Base-by-base conservation (phyloP, 2,113 vertebrate genomes). In the Atherinomorus stipes region DNA sequence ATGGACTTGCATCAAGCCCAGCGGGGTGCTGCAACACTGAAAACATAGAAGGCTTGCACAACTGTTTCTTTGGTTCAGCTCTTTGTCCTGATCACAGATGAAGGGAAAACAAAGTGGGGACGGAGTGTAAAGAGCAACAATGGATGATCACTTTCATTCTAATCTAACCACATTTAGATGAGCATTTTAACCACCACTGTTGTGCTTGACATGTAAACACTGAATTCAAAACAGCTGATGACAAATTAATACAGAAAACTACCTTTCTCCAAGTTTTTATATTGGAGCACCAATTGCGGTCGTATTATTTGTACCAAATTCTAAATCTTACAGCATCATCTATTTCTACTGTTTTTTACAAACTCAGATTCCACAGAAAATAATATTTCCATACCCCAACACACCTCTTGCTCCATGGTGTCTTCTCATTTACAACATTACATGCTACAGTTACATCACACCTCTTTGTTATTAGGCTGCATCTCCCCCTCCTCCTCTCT, bases 1-100 rank as follows among this genome's bases (percentile, higher is more conserved):
- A 81, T 66, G 71, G 60, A 86, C 83, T 90, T 92, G 86, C 83
- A 90, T 91, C 89, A 90, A 90, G 82, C 89, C 70, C 87, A 72
- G 79, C 50, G 51, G 78, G 87, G 58, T 19, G 58, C 78, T 74
- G 59, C 25, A 34, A 76, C 81, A 71, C 61, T 64, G 64, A 49
- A 65, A 75, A 65, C 51, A 52, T 31, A 58, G 66, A 85, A 82
- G 65, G 76, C 37, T 22, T 40, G 21, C 68, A 37, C 71, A 76
- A 80, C 71, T 70, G 58, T 38, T 84, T 53, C 28, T 52, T 64
- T 64, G 42, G 7, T 66, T 44, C 4, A 38, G 28, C 25, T 42
- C 74, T 73, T 87, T 89, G 86, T 86, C 44, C 51, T 53, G 65
- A 63, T 66, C 49, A 28, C 23, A 13, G 23, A 37, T 73, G 64